Percentiles rank a stretch among this genome's conserved stretches.
phyloP scores from a whole-genome alignment of 2,888 invertebrate species.

The Chymomyza procnemis region DNA sequence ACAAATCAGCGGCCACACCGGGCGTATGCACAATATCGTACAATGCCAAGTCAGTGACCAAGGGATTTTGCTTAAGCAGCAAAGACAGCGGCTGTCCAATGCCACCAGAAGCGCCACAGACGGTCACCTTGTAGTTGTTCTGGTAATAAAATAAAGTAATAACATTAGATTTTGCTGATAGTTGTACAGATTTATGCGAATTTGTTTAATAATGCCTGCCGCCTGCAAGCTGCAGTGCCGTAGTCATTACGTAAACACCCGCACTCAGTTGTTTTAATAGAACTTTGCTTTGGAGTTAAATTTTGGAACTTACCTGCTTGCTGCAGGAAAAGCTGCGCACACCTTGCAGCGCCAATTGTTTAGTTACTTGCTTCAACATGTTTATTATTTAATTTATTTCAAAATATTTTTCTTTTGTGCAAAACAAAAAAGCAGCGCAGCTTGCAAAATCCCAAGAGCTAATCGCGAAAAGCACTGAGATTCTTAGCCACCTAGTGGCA shows the following conservation, averaged over 20 bases:
- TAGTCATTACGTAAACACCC: constrained; percentile 69
- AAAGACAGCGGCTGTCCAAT: constrained; percentile 98
- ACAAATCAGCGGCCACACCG: constrained; percentile 97
- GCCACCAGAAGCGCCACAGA: constrained; percentile 97
- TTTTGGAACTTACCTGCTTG: constrained; percentile 79
- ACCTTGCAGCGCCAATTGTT: constrained; percentile 82
- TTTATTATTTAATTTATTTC: constrained; percentile 61
- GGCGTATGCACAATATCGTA: constrained; percentile 97
- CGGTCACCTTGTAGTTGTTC: constrained; percentile 94
- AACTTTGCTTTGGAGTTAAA: neutral
- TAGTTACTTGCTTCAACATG: constrained; percentile 84
- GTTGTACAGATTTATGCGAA: neutral
- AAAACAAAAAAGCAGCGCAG: constrained; percentile 50
- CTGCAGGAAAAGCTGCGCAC: constrained; percentile 82
- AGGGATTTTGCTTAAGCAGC: constrained; percentile 92
- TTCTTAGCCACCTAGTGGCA: constrained; percentile 37
- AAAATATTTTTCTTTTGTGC: constrained; percentile 33
- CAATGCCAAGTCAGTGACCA: constrained; percentile 89
- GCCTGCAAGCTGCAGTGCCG: neutral
- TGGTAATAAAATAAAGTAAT: constrained; percentile 75
- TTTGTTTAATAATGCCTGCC: neutral
- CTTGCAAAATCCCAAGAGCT: constrained; percentile 57
- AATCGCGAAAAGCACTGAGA: constrained; percentile 37
- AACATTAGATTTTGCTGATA: neutral
- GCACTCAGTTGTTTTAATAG: neutral